Base-by-base conservation (phyloP, 23 tunicate genomes). In the Phallusia fumigata region DNA sequence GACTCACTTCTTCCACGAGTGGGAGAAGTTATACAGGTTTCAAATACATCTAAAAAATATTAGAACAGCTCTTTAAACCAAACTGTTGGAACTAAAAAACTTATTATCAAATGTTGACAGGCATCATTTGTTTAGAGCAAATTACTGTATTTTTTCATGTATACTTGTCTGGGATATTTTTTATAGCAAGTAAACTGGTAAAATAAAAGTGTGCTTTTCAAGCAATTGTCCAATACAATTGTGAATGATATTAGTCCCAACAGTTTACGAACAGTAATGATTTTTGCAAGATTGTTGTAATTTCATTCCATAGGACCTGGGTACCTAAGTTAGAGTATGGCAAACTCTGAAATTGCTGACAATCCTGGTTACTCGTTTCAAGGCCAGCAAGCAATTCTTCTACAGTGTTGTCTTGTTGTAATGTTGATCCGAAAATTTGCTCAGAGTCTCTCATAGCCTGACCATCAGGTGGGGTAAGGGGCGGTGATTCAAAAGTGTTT, bases 391-490 rank as follows among this genome's bases (percentile, higher is more conserved):
- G 52, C 30, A 81, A 74, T 44, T 81, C 76, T 3, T 65, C 84
- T 13, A 81, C 76, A 65, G 69, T 74, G 31, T 19, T 58, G 26
- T 58, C 28, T 21, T 24, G 28, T 21, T 22, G 28, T 21, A 21
- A 58, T 16, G 28, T 58, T 22, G 69, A 58, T 21, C 28, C 69
- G 13, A 24, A 58, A 21, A 24, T 21, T 22, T 58, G 69, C 13
- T 16, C 28, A 1, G 26, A 58, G 16, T 58, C 28, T 58, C 28
- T 58, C 3, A 3, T 33, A 21, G 11, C 5, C 0, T 65, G 40
- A 19, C 33, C 76, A 5, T 81, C 84, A 30, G 81, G 81, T 31
- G 84, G 84, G 8, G 84, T 81, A 13, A 81, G 44, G 1, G 84
- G 84, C 0, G 84, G 84, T 32, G 84, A 81, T 65, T 65, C 76